A percentile compares a stretch with the other conserved stretches of the same genome.
Conservation (phyloP, 1,140 invertebrate species). For the Stenopsyche tienmushanensis region DNA sequence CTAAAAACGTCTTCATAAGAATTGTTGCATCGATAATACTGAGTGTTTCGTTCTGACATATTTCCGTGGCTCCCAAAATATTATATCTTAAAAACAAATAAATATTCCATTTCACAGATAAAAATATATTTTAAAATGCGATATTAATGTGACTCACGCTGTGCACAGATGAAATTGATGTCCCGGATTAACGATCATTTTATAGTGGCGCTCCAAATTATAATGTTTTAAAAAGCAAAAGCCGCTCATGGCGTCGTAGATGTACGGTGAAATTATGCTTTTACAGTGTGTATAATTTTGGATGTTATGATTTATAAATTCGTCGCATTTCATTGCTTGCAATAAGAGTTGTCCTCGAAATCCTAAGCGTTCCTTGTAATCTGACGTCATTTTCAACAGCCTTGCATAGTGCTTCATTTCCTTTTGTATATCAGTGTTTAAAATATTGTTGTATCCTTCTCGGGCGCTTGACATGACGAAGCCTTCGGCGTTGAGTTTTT, state of each 20-base stretch:
- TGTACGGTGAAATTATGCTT: slow-evolving; percentile 52
- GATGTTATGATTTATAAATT: slow-evolving; percentile 43
- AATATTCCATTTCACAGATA: neutral
- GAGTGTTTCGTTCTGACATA: slow-evolving; percentile 10
- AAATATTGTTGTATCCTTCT: slow-evolving; percentile 62
- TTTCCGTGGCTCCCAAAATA: slow-evolving; percentile 24
- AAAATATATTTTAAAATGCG: neutral
- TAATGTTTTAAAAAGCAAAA: slow-evolving; percentile 64
- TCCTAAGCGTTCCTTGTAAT: slow-evolving; percentile 65
- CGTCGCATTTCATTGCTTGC: slow-evolving; percentile 40
- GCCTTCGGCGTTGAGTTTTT: slow-evolving; percentile 62
- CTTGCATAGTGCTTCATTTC: slow-evolving; percentile 65
- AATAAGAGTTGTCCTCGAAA: slow-evolving; percentile 65
- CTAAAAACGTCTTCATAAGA: slow-evolving; percentile 60
- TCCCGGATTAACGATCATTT: slow-evolving; percentile 63
- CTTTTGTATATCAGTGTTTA: slow-evolving; percentile 61
- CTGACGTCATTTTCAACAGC: slow-evolving; percentile 62
- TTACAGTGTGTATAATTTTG: slow-evolving; percentile 39
- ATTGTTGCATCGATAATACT: slow-evolving; percentile 47
- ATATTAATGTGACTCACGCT: slow-evolving; percentile 51
- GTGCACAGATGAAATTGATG: slow-evolving; percentile 57
- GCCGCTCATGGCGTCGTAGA: slow-evolving; percentile 65
- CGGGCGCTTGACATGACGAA: slow-evolving; percentile 63
- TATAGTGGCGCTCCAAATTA: slow-evolving; percentile 63
- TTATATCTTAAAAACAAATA: slow-evolving; percentile 44